These are phyloP conservation scores for Nycticorax nycticorax DNA, from an alignment of 2,113 vertebrate genomes.

Conservation along the genomic window DNA sequence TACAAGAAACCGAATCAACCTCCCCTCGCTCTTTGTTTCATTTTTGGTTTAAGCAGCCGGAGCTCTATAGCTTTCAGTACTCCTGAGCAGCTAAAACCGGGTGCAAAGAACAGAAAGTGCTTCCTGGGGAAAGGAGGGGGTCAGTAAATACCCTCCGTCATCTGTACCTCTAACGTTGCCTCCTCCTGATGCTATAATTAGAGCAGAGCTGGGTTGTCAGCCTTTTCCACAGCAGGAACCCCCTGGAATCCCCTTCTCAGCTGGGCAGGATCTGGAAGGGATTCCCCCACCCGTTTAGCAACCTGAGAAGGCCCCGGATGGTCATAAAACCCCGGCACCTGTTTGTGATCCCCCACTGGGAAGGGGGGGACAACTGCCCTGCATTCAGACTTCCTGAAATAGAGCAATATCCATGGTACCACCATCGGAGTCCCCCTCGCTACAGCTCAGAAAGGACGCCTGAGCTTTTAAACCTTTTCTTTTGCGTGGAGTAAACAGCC, in stretches of 20 bases:
- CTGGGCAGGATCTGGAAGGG: constrained; percentile 43
- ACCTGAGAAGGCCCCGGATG: constrained; percentile 26
- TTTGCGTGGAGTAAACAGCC: background rate
- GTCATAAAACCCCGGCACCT: constrained; percentile 42
- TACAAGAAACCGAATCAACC: background rate
- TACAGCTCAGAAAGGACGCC: background rate
- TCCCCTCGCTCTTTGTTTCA: background rate
- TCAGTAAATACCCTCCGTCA: background rate
- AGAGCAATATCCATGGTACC: background rate
- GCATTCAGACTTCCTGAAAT: constrained; percentile 26
- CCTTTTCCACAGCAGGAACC: background rate
- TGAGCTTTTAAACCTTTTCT: background rate
- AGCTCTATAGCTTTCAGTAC: background rate
- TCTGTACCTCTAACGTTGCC: background rate
- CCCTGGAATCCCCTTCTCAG: constrained; percentile 19
- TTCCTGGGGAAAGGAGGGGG: background rate
- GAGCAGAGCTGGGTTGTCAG: background rate
- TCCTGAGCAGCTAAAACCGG: background rate
- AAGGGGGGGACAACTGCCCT: constrained; percentile 8
- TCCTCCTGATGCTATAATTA: background rate
- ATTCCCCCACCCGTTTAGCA: constrained; percentile 42
- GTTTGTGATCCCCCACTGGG: constrained; percentile 15
- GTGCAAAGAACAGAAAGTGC: background rate
- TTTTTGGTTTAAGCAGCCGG: background rate
- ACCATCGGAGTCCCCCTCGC: background rate